phyloP scores from a whole-genome alignment of 2,797 vertebrate genomes.

The Novumbra hubbsi region DNA sequence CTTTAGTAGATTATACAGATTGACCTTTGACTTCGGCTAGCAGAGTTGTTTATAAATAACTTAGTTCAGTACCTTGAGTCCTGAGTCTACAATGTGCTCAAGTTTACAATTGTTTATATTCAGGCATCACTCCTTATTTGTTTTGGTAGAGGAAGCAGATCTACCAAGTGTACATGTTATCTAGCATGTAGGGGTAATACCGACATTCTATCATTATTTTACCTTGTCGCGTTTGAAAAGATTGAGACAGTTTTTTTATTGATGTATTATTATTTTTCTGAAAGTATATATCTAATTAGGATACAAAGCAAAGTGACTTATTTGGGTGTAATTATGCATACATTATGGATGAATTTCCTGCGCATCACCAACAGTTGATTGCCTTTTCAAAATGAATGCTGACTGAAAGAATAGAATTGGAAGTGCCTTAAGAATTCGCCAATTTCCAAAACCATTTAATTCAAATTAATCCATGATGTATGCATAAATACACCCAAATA shows the following conservation, averaged over 20 bases:
- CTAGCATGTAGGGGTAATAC: slow-evolving; percentile 19
- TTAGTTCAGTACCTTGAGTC: background rate
- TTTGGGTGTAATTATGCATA: background rate
- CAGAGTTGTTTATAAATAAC: background rate
- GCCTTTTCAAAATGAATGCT: slow-evolving; percentile 40
- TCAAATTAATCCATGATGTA: slow-evolving; percentile 53
- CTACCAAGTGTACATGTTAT: slow-evolving; percentile 3
- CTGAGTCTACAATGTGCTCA: background rate
- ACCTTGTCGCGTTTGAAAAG: background rate
- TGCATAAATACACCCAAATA: no score
- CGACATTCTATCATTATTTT: background rate
- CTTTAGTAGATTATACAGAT: slow-evolving; percentile 15
- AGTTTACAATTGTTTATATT: background rate
- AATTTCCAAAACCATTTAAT: slow-evolving; percentile 20
- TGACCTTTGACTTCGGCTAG: background rate
- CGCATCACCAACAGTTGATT: slow-evolving; percentile 16
- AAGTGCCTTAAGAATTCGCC: slow-evolving; percentile 63
- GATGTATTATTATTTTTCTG: background rate
- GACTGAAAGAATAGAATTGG: slow-evolving; percentile 39
- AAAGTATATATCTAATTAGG: background rate
- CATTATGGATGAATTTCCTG: background rate
- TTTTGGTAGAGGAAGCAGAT: background rate
- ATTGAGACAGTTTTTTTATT: background rate
- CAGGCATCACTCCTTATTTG: background rate
- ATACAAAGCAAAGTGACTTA: background rate